A percentile compares a stretch with the other conserved stretches of the same genome.
Evolutionary conservation across 2,888 invertebrate species (phyloP).

Genomic region (Catocala nupta): DNA sequence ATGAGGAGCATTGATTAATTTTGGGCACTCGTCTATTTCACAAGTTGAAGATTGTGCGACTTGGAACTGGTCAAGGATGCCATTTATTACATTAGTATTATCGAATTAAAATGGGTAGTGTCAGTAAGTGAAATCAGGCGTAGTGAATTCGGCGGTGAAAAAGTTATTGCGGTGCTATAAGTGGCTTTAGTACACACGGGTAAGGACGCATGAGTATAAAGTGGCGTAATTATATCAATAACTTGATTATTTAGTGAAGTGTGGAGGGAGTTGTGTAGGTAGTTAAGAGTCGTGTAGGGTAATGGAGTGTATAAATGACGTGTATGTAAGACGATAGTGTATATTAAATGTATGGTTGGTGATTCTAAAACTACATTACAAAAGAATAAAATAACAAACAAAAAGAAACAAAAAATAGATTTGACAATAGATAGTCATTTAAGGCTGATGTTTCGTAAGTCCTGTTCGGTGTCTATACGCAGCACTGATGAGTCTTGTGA

Average conservation of each 20-base stretch:
- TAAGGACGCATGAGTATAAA: too few relatives aligned
- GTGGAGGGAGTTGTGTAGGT: too few relatives aligned
- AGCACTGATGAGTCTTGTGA: conserved; percentile 6
- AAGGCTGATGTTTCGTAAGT: too few relatives aligned
- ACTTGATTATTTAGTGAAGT: too few relatives aligned
- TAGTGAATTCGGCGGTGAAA: neutral
- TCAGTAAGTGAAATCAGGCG: neutral
- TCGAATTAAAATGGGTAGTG: neutral
- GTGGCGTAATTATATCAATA: too few relatives aligned
- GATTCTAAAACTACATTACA: neutral
- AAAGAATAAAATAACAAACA: neutral
- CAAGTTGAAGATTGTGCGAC: conserved; percentile 10
- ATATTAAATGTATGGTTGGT: too few relatives aligned
- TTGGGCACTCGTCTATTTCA: conserved; percentile 11
- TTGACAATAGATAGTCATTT: too few relatives aligned
- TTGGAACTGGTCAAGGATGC: neutral
- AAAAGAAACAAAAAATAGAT: neutral
- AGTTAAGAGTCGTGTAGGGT: too few relatives aligned
- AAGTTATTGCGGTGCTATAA: too few relatives aligned
- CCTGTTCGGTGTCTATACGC: neutral
- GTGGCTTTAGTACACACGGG: too few relatives aligned
- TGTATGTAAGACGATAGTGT: too few relatives aligned
- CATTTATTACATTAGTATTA: neutral
- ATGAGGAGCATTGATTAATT: neutral
- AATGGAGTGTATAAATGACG: too few relatives aligned